Evolutionary conservation across 2,797 vertebrate species (phyloP), one percentile per base, ranked within the genome.

Genomic region (Triplophysa bombifrons): DNA sequence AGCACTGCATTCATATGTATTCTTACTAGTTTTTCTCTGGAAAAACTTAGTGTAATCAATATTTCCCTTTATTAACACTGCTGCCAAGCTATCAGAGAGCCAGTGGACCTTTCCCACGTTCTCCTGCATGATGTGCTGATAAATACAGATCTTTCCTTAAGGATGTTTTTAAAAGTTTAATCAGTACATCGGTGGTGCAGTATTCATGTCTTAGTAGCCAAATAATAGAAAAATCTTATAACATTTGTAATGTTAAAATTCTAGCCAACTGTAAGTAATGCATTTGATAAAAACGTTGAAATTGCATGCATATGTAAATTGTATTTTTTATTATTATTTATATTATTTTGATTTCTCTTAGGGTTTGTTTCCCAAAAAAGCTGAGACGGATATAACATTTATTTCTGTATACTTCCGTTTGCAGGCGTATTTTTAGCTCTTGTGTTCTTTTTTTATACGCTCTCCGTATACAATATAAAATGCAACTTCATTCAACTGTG

Each of bases 401-500:
- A 6, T 61, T 61, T 27, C 30, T 17, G 60, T 61, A 30, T 17
- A 61, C 60, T 61, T 61, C 14, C 22, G 1, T 16, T 27, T 30
- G 6, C n/a, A 16, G 14, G 5, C 0, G 2, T 61, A 61, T 61
- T 61, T 61, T 61, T 61, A 30, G 27, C 2, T 8, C 25, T 9
- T 65, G 7, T n/a, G 63, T 65, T 38, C 8, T 17, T 38, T 38
- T 48, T 41, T 19, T 38, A 64, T 11, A n/a, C 19, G 17, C 9
- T 6, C 34, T 25, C 14, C 30, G 58, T 25, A 9, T 53, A 46
- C 56, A 66, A 20, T 34, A 48, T 53, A 55, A 79, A 72, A 38
- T 13, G 8, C 27, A 41, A 16, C 68, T 72, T 41, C 48, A 72
- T 22, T 30, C 22, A 72, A 16, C 63, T 25, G 72, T 73, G 38